Evolutionary conservation across 1,140 invertebrate species (phyloP).

Genomic region (Achroia grisella): DNA sequence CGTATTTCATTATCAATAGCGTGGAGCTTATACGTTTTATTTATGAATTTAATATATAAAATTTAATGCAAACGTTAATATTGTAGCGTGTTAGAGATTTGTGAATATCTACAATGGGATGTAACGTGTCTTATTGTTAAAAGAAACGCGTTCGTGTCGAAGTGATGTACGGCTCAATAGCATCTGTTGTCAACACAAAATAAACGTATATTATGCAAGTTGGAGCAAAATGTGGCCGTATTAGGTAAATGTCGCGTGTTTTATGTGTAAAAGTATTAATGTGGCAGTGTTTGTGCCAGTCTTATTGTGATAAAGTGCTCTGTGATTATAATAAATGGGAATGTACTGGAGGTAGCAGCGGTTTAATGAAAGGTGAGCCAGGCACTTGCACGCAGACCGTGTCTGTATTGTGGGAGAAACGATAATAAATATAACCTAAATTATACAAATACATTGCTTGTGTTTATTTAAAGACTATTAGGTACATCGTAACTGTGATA

Average conservation of each 20-base stretch:
- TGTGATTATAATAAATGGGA: slow-evolving; percentile 5
- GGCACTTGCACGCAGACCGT: too few relatives aligned
- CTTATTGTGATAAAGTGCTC: slow-evolving; percentile 1
- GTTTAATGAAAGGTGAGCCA: slow-evolving; percentile 6
- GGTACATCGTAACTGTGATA: too few relatives aligned
- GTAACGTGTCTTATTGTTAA: slow-evolving; percentile 33
- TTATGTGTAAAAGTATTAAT: slow-evolving; percentile 1
- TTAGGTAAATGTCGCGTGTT: slow-evolving; percentile 48
- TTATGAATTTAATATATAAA: slow-evolving; percentile 63
- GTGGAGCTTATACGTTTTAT: slow-evolving; percentile 51
- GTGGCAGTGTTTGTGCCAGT: slow-evolving; percentile 4
- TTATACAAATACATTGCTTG: too few relatives aligned
- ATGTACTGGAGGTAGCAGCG: slow-evolving; percentile 12
- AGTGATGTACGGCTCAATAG: slow-evolving; percentile 44
- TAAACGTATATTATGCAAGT: slow-evolving; percentile 69
- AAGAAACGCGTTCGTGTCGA: slow-evolving; percentile 20
- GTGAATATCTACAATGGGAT: slow-evolving; percentile 35
- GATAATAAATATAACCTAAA: too few relatives aligned
- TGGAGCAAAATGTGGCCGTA: slow-evolving; percentile 59
- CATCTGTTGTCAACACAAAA: slow-evolving; percentile 65
- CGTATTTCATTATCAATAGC: slow-evolving; percentile 46
- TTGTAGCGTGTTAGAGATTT: slow-evolving; percentile 17
- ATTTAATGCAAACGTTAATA: slow-evolving; percentile 39
- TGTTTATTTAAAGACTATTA: too few relatives aligned
- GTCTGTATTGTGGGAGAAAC: too few relatives aligned